Percentiles rank a stretch among this genome's conserved stretches.
These are phyloP conservation scores for Trachemys scripta DNA, from an alignment of 2,113 vertebrate genomes.

Conservation along the genomic window DNA sequence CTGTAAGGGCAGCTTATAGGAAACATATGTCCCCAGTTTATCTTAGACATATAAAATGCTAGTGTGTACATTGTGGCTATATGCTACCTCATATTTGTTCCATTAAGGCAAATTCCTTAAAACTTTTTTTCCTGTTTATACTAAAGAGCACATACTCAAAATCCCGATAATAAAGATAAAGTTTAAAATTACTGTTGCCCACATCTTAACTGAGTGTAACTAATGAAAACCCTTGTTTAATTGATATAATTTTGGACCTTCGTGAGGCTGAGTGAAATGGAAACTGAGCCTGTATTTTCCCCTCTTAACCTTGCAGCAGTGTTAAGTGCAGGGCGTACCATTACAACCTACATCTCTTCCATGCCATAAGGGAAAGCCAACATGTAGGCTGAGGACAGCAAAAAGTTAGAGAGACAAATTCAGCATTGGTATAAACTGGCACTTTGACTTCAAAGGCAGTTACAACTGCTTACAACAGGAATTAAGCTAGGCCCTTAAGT, in stretches of 20 bases:
- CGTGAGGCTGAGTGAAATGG: background rate
- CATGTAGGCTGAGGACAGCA: background rate
- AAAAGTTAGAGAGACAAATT: background rate
- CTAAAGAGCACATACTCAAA: background rate
- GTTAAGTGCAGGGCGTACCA: background rate
- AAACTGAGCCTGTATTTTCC: background rate
- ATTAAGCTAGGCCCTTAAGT: background rate
- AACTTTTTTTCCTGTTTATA: background rate
- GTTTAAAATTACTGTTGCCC: background rate
- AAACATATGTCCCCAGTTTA: background rate
- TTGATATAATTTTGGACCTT: background rate
- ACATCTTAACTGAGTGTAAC: background rate
- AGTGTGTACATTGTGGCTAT: background rate
- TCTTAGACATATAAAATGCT: background rate
- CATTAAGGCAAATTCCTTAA: background rate
- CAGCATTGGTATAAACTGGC: background rate
- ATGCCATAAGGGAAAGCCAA: background rate
- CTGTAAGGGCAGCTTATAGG: background rate
- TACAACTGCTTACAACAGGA: background rate
- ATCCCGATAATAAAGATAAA: background rate
- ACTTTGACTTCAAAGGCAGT: background rate
- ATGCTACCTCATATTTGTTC: background rate
- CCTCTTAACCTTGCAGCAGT: background rate
- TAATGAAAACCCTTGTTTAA: background rate
- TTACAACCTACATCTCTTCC: background rate